Evolutionary conservation across 2,113 vertebrate species (phyloP).

Genomic region (Panurus biarmicus): DNA sequence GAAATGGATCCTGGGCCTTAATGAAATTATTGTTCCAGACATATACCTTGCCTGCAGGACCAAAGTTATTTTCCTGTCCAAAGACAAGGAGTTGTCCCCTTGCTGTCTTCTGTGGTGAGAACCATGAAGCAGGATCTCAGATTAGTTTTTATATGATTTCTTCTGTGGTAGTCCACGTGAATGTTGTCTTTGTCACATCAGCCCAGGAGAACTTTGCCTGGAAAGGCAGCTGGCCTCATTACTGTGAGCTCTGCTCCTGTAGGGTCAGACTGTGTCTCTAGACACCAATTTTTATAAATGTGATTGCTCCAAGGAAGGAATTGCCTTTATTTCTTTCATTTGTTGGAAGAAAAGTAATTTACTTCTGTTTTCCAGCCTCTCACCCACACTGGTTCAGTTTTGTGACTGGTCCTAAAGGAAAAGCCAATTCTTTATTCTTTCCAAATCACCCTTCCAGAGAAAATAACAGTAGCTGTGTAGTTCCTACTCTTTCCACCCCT

Average conservation of each 20-base stretch:
- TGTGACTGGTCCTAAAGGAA: conserved; percentile 11
- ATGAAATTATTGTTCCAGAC: background rate
- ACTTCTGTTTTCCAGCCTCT: background rate
- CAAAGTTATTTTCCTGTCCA: background rate
- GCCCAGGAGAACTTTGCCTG: background rate
- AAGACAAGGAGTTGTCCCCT: background rate
- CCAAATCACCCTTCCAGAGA: background rate
- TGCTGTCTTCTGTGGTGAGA: background rate
- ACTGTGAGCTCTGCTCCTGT: background rate
- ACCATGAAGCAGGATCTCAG: background rate
- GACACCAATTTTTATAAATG: background rate
- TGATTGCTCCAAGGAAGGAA: background rate
- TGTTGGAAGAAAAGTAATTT: conserved; percentile 17
- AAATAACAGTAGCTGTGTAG: background rate
- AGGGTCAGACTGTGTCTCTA: background rate
- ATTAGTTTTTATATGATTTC: background rate
- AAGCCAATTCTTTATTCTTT: background rate
- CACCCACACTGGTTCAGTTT: background rate
- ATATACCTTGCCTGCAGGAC: background rate
- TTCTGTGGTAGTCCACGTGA: background rate
- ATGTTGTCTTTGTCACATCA: background rate
- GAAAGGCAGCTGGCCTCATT: background rate
- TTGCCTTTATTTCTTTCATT: conserved; percentile 4
- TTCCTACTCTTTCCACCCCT: background rate
- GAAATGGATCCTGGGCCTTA: background rate